A percentile compares a stretch with the other conserved stretches of the same genome.
These are phyloP conservation scores for Conus ventricosus DNA, from an alignment of 1,140 invertebrate species.

Conservation along the genomic window DNA sequence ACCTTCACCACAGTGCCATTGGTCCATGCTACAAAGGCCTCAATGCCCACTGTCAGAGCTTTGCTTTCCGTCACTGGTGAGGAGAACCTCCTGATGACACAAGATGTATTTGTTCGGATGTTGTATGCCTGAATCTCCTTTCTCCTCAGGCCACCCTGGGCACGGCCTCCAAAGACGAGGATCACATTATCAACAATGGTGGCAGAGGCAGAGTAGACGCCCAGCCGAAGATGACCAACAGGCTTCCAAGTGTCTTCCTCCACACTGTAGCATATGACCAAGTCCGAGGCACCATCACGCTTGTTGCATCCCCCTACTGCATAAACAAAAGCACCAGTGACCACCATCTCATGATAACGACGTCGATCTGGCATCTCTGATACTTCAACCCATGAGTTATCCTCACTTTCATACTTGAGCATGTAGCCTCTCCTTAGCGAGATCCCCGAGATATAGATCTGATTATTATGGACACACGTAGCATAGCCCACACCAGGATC, in stretches of 20 bases:
- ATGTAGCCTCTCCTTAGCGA: conserved; percentile 48
- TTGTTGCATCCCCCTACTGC: conserved; percentile 59
- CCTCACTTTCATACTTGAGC: conserved; percentile 45
- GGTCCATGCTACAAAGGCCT: conserved; percentile 51
- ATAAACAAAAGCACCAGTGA: conserved; percentile 47
- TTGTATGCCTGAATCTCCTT: conserved; percentile 55
- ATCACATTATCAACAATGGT: conserved; percentile 50
- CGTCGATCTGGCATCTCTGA: conserved; percentile 52
- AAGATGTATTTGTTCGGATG: conserved; percentile 45
- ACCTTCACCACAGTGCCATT: conserved; percentile 55
- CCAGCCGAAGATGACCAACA: conserved; percentile 48
- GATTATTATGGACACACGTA: conserved; percentile 52
- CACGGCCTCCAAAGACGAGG: conserved; percentile 58
- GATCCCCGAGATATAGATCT: conserved; percentile 55
- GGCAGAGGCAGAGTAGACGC: conserved; percentile 55
- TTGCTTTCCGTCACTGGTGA: conserved; percentile 48
- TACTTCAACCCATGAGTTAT: conserved; percentile 51
- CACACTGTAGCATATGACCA: conserved; percentile 48
- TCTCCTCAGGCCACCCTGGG: conserved; percentile 42
- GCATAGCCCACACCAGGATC: conserved; percentile 59
- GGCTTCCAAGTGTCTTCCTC: conserved; percentile 47
- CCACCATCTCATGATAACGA: conserved; percentile 56
- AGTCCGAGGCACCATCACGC: conserved; percentile 46
- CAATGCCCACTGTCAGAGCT: conserved; percentile 44
- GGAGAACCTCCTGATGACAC: conserved; percentile 43